Evolutionary conservation across 1,140 invertebrate genomes (phyloP), one percentile per base, ranked within the genome.

Genomic region (Ostrea edulis): DNA sequence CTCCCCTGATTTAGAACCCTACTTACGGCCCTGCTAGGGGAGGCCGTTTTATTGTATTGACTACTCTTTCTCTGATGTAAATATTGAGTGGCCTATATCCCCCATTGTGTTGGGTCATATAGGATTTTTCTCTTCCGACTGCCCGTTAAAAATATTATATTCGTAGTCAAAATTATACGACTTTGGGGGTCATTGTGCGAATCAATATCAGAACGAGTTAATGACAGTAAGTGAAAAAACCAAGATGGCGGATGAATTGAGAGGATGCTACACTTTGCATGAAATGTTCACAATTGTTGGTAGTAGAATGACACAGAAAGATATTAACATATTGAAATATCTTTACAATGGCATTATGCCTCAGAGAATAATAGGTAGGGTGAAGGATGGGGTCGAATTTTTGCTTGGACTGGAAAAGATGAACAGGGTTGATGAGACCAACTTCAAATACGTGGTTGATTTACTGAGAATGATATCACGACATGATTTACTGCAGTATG

Each of bases 401-500:
- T 85, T 94, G 11, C 62, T 91, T 11, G 92, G 91, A 84, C 88
- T 94, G 25, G 92, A 93, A 88, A 92, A 91, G 87, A 82, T 87
- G 77, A 92, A 92, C 25, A 88, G 87, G 54, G 89, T 92, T 54
- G 93, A 94, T 87, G 92, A 93, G 84, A 91, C 91, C 12, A 92
- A 93, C 87, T 93, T 93, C 35, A 81, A 88, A 25, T 85, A 91
- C 85, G 86, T 94, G 44, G 65, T 91, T 35, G 85, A 92, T 44
- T 77, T 92, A 12, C 82, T 94, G 17, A 88, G 91, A 87, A 88
- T 86, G 65, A 91, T 92, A 44, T 91, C 88, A n/a, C 89, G 92
- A n/a, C 93, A 93, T 54, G 93, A 94, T 86, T 86, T 94, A 44
- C 68, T 91, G 25, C 92, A 92, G 22, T 91, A 90, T 77, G 88